Percentiles rank a stretch among this genome's conserved stretches.
Conservation (phyloP, 2,113 vertebrate species). For the Alces alces region DNA sequence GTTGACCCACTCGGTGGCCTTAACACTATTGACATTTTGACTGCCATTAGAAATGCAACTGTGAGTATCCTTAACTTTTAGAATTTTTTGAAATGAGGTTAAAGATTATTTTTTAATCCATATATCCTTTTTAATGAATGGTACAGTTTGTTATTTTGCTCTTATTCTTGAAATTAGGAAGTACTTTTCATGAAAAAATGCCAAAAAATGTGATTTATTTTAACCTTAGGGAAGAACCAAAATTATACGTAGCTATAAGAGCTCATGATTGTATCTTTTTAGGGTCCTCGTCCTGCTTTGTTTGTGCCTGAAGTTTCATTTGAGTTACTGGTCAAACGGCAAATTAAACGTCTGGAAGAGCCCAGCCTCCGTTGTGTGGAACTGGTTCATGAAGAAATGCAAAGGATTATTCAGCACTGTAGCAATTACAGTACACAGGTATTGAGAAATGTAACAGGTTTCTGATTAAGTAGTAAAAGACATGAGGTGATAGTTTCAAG, state of each 20-base stretch:
- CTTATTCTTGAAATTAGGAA: constrained; percentile 18
- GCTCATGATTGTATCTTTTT: constrained; percentile 5
- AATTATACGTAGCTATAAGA: background rate
- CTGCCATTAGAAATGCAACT: constrained; percentile 98
- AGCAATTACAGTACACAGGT: constrained; percentile 99
- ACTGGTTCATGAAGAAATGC: constrained; percentile 99
- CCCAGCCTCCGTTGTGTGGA: constrained; percentile 98
- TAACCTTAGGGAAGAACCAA: background rate
- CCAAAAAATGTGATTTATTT: background rate
- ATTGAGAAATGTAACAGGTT: background rate
- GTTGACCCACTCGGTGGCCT: constrained; percentile 96
- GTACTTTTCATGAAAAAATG: background rate
- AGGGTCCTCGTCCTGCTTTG: constrained; percentile 97
- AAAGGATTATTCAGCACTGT: constrained; percentile 98
- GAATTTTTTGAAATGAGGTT: background rate
- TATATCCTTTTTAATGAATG: background rate
- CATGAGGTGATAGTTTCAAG: background rate
- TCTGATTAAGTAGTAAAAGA: background rate
- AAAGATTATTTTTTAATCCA: background rate
- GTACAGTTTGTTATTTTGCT: background rate
- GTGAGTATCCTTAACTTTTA: constrained; percentile 80
- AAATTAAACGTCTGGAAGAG: constrained; percentile 96
- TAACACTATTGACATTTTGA: constrained; percentile 97
- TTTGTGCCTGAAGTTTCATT: constrained; percentile 99
- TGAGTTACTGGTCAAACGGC: constrained; percentile 95